These are phyloP conservation scores for Campylorhamphus procurvoides DNA, from an alignment of 2,113 vertebrate genomes.

Conservation along the genomic window DNA sequence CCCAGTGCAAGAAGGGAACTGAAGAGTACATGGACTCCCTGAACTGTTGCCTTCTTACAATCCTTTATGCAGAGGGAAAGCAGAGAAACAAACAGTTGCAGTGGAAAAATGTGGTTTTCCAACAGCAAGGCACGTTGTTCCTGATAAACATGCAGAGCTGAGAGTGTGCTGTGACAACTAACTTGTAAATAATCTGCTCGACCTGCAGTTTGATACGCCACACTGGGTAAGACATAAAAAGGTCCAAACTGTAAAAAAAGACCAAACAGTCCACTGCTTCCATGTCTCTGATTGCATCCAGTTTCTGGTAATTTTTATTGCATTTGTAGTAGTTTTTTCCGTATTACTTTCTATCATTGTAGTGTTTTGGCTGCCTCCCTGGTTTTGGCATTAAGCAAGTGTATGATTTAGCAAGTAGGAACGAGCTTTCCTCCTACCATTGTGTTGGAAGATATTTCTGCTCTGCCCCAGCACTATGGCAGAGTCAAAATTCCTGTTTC, in stretches of 20 bases:
- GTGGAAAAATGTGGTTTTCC: not conserved
- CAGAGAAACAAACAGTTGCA: not conserved
- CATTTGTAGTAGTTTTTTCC: not conserved
- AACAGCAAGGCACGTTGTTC: rapidly evolving
- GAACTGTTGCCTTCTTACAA: not conserved
- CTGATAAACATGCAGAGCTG: rapidly evolving
- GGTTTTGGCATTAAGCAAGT: too few species aligned
- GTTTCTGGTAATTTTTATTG: rapidly evolving
- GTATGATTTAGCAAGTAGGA: too few species aligned
- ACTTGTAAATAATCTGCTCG: not conserved
- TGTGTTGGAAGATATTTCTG: too few species aligned
- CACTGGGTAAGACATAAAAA: rapidly evolving
- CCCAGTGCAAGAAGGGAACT: not conserved
- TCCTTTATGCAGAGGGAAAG: not conserved
- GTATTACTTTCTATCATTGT: not conserved
- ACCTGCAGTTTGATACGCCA: too few species aligned
- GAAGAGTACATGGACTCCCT: not conserved
- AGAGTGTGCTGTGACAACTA: not conserved
- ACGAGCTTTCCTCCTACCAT: too few species aligned
- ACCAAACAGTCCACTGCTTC: not conserved
- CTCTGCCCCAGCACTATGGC: too few species aligned
- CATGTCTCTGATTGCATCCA: not conserved
- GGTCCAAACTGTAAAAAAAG: too few species aligned
- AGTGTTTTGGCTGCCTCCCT: not conserved
- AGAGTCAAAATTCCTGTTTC: too few species aligned